Evolutionary conservation across 2,888 invertebrate species (phyloP), one percentile per base, ranked within the genome.

Genomic region (Rosalia funebris): DNA sequence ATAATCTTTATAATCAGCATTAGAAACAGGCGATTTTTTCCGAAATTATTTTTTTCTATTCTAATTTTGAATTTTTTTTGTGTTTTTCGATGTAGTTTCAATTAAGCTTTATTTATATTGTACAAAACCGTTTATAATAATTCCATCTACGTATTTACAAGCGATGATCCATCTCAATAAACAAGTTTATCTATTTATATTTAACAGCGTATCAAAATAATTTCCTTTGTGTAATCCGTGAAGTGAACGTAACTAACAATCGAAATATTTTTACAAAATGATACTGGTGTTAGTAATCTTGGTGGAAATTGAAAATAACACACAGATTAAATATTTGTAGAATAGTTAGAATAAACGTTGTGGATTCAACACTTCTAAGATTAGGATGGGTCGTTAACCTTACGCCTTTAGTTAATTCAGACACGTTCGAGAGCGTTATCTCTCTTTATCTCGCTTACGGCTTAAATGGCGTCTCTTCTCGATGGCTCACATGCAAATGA

Each of bases 371-470:
- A 73, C 70, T 63, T 74, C 72, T 72, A 68, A 73, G 72, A 74
- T 74, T 74, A 74, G 74, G 74, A 72, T 71, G 74, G 74, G 74
- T 74, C 74, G 74, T 74, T 74, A 71, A 72, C 74, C 74, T 72
- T 70, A 64, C 62, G 63, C 71, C 69, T 71, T 71, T 72, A 60
- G 64, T 46, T 57, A 64, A 65, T 65, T 63, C 58, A 63, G 66
- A 65, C 60, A 65, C 65, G 67, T 69, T 60, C 55, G 48, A 57
- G 62, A 61, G 46, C 47, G 58, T 58, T 58, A 63, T 64, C 63
- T 68, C 57, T 2, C 39, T 37, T 39, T 50, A 20, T 39, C 39
- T 37, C 50, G 14, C 15, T 19, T 5, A 20, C 37, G 39, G 39
- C 37, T 12, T 14, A 15, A 25, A 25, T 25, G 12, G 25, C 50